These are phyloP conservation scores for Indicator maculatus DNA, from an alignment of 2,113 vertebrate genomes.

Conservation along the genomic window DNA sequence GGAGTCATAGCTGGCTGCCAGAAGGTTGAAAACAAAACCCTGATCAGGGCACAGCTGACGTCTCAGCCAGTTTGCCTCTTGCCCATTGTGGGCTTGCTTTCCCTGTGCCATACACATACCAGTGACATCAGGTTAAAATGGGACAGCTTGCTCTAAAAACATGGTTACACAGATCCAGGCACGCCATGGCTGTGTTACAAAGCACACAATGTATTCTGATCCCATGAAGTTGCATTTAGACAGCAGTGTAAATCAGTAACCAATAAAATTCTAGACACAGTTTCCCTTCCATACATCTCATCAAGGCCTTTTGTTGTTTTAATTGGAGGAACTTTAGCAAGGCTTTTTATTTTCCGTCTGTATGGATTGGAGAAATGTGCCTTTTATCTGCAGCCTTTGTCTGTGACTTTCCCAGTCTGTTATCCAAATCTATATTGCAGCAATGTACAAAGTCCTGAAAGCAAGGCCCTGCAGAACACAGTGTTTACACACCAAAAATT, in stretches of 20 bases:
- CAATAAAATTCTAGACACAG: not conserved
- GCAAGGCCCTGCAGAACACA: not conserved
- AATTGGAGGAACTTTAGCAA: not conserved
- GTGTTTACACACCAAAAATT: not conserved
- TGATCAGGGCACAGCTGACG: not conserved
- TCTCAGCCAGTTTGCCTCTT: not conserved
- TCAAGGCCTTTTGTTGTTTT: not conserved
- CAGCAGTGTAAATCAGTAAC: not conserved
- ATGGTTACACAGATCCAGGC: not conserved
- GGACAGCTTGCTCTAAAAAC: not conserved
- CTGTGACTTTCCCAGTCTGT: not conserved
- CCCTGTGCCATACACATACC: not conserved
- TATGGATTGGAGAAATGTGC: not conserved
- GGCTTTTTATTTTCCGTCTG: not conserved
- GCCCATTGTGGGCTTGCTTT: not conserved
- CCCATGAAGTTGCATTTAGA: not conserved
- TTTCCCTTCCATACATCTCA: not conserved
- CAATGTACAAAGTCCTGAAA: not conserved
- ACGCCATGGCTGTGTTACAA: fast-evolving
- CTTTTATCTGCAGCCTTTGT: not conserved
- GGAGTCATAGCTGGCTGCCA: not conserved
- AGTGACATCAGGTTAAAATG: not conserved
- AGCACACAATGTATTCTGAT: not conserved
- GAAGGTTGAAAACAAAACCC: not conserved
- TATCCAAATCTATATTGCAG: not conserved